phyloP scores from a whole-genome alignment of 2,113 vertebrate species.

The Octodon degus region DNA sequence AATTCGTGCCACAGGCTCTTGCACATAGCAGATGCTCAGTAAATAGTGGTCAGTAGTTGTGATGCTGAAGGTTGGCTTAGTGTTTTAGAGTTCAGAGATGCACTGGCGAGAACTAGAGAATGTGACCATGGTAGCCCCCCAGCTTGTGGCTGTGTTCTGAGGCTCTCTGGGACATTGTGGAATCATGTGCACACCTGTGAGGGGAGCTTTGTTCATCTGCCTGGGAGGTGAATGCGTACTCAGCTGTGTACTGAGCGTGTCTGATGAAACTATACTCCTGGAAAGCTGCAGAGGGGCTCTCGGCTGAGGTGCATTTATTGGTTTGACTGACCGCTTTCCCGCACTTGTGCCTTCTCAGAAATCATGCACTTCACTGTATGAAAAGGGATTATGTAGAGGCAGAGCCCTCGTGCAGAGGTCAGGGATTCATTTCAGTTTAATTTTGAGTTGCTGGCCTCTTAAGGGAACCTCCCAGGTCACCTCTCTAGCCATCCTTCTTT shows the following conservation, averaged over 20 bases:
- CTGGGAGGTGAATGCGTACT: neutral
- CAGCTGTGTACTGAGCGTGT: rapidly evolving
- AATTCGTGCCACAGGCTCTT: rapidly evolving
- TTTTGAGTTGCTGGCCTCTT: neutral
- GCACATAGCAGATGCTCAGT: neutral
- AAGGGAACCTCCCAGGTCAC: neutral
- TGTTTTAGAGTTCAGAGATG: neutral
- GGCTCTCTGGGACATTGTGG: neutral
- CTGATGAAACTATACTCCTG: neutral
- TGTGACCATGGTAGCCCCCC: no score
- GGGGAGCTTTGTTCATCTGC: neutral
- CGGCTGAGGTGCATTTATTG: neutral
- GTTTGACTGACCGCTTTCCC: neutral
- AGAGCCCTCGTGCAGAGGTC: neutral
- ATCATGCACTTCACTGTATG: no score
- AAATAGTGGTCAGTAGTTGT: neutral
- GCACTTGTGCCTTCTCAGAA: neutral
- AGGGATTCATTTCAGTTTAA: neutral
- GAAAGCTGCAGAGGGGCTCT: neutral
- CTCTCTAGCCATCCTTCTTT: neutral
- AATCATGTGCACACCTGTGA: no score
- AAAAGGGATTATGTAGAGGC: neutral
- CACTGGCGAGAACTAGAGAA: neutral
- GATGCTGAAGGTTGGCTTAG: neutral
- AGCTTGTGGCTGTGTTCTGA: neutral